Evolutionary conservation across 2,797 vertebrate species (phyloP).

Genomic region (Rhinella marina): DNA sequence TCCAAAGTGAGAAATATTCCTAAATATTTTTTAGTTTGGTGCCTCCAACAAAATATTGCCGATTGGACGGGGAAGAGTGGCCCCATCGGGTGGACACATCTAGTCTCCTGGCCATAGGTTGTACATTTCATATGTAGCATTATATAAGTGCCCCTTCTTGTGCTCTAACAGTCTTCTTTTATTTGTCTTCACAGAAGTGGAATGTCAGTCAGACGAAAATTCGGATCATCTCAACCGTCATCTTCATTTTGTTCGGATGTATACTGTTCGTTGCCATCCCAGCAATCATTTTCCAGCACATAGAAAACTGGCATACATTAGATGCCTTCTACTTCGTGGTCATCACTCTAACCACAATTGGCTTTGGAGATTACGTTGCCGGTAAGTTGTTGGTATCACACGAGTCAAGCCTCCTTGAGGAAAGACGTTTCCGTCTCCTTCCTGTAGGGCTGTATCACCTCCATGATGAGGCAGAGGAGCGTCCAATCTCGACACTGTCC

Average conservation of each 20-base stretch:
- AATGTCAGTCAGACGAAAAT: constrained; percentile 98
- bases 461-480: not conserved
- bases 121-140: not conserved
- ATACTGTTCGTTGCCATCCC: constrained; percentile 96
- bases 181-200: constrained; percentile 83
- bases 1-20: not conserved
- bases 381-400: constrained; percentile 73
- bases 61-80: not conserved
- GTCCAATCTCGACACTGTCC: not conserved
- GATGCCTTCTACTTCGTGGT: constrained; percentile 98
- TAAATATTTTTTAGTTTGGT: not conserved
- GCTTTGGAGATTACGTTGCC: constrained; percentile 97
- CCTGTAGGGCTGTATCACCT: not conserved
- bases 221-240: constrained; percentile 94
- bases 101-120: not conserved
- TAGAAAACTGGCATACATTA: constrained; percentile 94
- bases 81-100: not conserved
- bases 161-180: not conserved
- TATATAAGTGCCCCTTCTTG: not conserved
- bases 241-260: constrained; percentile 96
- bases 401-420: not conserved
- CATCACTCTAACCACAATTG: constrained; percentile 97
- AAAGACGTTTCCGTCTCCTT: not conserved
- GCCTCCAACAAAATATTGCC: not conserved
- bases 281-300: constrained; percentile 94